Conservation (phyloP, 2,888 invertebrate genomes). For the Morinoia aosen region DNA sequence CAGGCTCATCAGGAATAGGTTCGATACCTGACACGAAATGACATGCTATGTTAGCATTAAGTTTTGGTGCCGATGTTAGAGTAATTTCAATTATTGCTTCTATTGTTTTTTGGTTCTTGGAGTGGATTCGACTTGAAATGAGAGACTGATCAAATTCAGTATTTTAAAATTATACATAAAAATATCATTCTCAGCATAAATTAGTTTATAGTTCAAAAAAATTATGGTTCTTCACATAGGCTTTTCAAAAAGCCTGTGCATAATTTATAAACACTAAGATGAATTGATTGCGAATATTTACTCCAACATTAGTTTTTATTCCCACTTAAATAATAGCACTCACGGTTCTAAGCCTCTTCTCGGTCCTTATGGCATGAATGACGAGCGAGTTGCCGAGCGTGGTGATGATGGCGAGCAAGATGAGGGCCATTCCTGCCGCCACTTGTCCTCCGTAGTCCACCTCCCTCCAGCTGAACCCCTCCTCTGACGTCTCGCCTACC, state of each 20-base stretch:
- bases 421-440: slow-evolving; percentile 71
- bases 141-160: too few species aligned
- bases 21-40: slow-evolving; percentile 72
- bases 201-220: neutral
- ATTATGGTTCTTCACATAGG: neutral
- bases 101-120: neutral
- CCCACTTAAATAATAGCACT: slow-evolving; percentile 65
- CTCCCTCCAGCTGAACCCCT: slow-evolving; percentile 38
- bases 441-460: slow-evolving; percentile 54
- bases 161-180: too few species aligned
- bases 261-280: neutral
- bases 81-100: neutral
- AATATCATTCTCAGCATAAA: neutral
- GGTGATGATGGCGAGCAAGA: slow-evolving; percentile 72
- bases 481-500: neutral
- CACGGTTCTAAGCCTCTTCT: slow-evolving; percentile 73
- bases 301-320: neutral
- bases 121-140: too few species aligned
- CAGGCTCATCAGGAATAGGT: slow-evolving; percentile 75
- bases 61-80: neutral
- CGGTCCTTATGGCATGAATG: slow-evolving; percentile 74
- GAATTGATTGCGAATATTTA: neutral
- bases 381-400: slow-evolving; percentile 74
- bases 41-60: neutral
- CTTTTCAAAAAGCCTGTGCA: neutral